Conservation (phyloP, 2,888 invertebrate genomes). For the Rhimphoctona megacephalus region DNA sequence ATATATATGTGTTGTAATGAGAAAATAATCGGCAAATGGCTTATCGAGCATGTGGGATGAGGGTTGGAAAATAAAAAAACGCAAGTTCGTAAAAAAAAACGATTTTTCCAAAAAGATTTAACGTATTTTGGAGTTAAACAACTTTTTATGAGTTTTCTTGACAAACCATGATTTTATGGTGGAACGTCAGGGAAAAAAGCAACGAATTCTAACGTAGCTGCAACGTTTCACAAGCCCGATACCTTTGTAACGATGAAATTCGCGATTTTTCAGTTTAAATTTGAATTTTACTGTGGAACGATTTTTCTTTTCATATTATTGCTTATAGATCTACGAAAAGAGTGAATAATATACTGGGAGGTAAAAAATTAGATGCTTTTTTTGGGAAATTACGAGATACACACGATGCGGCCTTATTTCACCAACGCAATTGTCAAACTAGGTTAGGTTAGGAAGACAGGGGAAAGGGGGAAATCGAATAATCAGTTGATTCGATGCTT, state of each 20-base stretch:
- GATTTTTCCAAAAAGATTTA: background rate
- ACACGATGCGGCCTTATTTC: constrained; percentile 44
- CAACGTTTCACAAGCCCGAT: background rate
- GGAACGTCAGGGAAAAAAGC: background rate
- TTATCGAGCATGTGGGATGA: background rate
- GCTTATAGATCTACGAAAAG: background rate
- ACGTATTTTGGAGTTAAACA: background rate
- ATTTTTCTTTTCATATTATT: background rate
- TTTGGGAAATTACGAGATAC: constrained; percentile 6
- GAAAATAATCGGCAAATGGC: constrained; percentile 1
- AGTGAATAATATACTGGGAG: background rate
- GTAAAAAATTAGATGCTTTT: background rate
- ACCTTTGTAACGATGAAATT: background rate
- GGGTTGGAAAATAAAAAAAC: constrained; percentile 11
- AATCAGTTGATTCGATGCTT: background rate
- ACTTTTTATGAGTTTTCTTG: background rate
- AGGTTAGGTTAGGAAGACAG: constrained; percentile 55
- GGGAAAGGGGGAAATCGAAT: background rate
- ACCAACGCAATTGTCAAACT: constrained; percentile 61
- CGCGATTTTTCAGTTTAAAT: constrained; percentile 4
- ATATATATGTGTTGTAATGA: background rate
- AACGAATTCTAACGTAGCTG: background rate
- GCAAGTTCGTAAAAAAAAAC: background rate
- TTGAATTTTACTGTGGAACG: background rate
- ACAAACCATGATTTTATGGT: background rate